A percentile compares a stretch with the other conserved stretches of the same genome.
Evolutionary conservation across 2,888 invertebrate genomes (phyloP).

Genomic region (Clepsis dumicolana): DNA sequence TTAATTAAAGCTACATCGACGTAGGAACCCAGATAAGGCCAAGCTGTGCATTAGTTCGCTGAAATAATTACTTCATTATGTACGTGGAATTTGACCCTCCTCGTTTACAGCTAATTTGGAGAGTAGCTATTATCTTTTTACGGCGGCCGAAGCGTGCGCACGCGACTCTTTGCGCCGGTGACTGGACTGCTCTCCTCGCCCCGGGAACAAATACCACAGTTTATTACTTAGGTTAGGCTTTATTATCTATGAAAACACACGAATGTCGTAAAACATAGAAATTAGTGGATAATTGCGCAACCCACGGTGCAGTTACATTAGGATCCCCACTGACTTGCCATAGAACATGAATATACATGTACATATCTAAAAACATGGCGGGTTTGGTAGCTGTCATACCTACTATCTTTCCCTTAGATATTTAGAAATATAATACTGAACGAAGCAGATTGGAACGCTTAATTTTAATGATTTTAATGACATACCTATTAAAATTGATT

Average conservation of each 20-base stretch:
- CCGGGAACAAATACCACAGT: conserved; percentile 33
- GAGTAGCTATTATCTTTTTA: conserved; percentile 32
- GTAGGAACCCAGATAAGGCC: conserved; percentile 21
- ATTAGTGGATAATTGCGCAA: conserved; percentile 5
- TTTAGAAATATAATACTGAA: too few relatives aligned
- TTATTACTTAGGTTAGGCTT: conserved; percentile 40
- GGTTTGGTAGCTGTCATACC: too few relatives aligned
- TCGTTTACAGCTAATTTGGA: conserved; percentile 38
- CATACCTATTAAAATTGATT: not conserved
- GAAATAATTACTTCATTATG: conserved; percentile 16
- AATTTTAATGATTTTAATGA: not conserved
- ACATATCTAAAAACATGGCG: not conserved
- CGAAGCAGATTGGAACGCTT: too few relatives aligned
- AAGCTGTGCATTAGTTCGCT: conserved; percentile 32
- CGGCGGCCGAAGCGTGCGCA: conserved; percentile 16
- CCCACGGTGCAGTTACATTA: not conserved
- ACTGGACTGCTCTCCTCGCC: not conserved
- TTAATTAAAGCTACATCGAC: conserved; percentile 19
- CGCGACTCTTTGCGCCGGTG: conserved; percentile 13
- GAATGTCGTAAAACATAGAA: conserved; percentile 24
- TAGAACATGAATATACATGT: not conserved
- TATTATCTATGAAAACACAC: conserved; percentile 32
- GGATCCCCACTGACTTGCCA: conserved; percentile 15
- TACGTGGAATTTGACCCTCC: conserved; percentile 29
- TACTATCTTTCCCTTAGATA: too few relatives aligned